These are phyloP conservation scores for Buphagus erythrorhynchus DNA, from an alignment of 2,797 vertebrate species.

Conservation along the genomic window DNA sequence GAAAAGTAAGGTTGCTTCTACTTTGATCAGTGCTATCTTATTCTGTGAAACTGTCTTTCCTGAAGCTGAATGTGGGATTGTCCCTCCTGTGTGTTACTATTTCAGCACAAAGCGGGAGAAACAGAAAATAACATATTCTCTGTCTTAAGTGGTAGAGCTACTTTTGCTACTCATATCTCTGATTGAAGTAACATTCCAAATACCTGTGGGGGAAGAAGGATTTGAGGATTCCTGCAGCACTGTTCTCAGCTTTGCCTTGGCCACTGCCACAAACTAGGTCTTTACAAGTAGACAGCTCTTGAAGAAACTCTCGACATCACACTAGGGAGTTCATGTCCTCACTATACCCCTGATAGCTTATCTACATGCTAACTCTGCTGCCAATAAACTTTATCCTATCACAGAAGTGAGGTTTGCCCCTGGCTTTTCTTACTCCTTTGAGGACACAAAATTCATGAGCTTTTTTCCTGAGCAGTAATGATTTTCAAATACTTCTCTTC, in stretches of 20 bases:
- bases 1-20: not conserved
- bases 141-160: not conserved
- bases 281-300: not conserved
- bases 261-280: not conserved
- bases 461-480: not conserved
- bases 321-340: not conserved
- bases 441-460: not conserved
- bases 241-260: not conserved
- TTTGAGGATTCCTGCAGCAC: not conserved
- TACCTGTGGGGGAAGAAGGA: not conserved
- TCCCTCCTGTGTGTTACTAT: not conserved
- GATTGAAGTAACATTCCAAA: not conserved
- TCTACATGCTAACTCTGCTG: not conserved
- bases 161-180: not conserved
- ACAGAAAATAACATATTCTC: not conserved
- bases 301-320: not conserved
- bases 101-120: not conserved
- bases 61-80: not conserved
- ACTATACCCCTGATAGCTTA: not conserved
- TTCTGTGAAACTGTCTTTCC: not conserved
- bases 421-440: not conserved
- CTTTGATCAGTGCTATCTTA: not conserved
- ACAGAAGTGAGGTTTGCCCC: not conserved
- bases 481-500: conserved; percentile 15
- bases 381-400: not conserved